phyloP scores from a whole-genome alignment of 2,888 invertebrate species.

The Hydrotaea diabolus region DNA sequence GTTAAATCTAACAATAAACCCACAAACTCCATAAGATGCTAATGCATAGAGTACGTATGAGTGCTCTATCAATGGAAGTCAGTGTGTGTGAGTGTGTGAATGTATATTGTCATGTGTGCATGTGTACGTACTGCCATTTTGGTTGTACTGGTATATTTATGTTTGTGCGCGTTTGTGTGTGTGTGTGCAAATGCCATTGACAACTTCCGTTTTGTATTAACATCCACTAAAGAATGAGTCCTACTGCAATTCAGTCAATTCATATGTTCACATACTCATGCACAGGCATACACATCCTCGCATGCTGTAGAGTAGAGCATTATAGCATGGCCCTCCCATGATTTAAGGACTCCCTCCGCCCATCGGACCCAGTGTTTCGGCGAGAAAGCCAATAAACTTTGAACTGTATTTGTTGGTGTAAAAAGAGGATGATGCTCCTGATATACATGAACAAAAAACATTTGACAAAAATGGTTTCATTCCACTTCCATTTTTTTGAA shows the following conservation, averaged over 20 bases:
- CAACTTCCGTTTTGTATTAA: slow-evolving; percentile 21
- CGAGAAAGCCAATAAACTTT: slow-evolving; percentile 60
- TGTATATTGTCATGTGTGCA: no score
- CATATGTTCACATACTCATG: not conserved
- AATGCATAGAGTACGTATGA: no score
- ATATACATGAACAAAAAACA: not conserved
- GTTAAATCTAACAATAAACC: not conserved
- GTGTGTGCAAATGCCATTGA: not conserved
- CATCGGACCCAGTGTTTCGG: no score
- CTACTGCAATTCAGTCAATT: not conserved
- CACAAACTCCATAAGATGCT: not conserved
- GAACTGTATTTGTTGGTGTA: slow-evolving; percentile 47
- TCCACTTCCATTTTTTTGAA: not conserved
- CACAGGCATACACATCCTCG: no score
- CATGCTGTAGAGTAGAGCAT: no score
- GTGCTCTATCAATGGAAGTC: no score
- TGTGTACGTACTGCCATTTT: no score
- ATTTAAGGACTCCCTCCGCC: no score
- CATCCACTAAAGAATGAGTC: not conserved
- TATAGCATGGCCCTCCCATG: no score
- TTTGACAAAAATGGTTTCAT: not conserved
- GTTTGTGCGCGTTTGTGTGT: no score
- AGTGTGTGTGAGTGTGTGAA: not conserved
- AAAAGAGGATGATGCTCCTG: not conserved
- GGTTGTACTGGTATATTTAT: no score